A percentile compares a stretch with the other conserved stretches of the same genome.
Evolutionary conservation across 2,113 vertebrate genomes (phyloP).

Genomic region (Eonycteris spelaea): DNA sequence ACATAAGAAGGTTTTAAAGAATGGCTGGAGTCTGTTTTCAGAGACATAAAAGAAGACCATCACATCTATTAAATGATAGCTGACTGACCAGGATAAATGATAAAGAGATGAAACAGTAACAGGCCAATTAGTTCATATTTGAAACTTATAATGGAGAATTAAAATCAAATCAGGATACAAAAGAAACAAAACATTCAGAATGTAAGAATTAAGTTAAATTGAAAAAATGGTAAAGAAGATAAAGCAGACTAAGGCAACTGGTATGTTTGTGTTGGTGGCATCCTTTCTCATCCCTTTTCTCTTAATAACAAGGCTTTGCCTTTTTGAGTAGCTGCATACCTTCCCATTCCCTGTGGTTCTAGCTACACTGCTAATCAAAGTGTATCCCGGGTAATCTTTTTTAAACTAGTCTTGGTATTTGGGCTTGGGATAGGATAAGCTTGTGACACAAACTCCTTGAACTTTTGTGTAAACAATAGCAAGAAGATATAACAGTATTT

Average conservation of each 20-base stretch:
- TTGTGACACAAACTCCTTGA: neutral
- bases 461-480: neutral
- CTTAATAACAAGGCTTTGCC: neutral
- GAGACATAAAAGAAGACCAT: neutral
- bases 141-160: neutral
- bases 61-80: neutral
- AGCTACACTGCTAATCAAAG: neutral
- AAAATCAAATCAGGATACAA: neutral
- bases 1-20: conserved; percentile 7
- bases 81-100: neutral
- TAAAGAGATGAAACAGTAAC: neutral
- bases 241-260: neutral
- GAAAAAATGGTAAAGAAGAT: neutral
- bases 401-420: neutral
- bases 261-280: neutral
- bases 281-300: neutral
- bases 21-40: conserved; percentile 39
- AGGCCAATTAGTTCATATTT: neutral
- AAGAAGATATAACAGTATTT: neutral
- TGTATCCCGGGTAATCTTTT: neutral
- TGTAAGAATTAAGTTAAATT: neutral
- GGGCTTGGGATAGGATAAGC: neutral
- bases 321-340: neutral
- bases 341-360: neutral
- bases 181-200: neutral